Evolutionary conservation across 2,797 vertebrate species (phyloP), one percentile per base, ranked within the genome.

Genomic region (Yasuhikotakia modesta): DNA sequence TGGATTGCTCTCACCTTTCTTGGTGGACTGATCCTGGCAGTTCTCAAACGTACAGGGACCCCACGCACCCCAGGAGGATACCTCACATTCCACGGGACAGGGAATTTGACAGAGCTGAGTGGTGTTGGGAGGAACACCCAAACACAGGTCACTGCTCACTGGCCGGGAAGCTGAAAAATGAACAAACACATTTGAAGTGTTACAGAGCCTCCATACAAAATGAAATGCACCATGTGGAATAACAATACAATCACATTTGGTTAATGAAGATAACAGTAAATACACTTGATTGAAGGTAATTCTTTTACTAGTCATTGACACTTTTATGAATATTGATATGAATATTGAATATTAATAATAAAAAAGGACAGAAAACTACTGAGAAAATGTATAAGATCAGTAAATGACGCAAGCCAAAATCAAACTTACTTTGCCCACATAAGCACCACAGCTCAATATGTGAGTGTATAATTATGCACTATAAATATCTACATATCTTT

Each of bases 21-120:
- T 99, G 48, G 94, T 92, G 78, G 94, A 92, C 82, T 95, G 95
- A 58, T 98, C 96, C 78, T 94, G 93, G 86, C 97, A 99, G 84
- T 91, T 98, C 89, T 99, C 97, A 50, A 92, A 95, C 70, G 96
- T 97, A 82, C 97, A 99, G 0, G 96, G 96, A 80, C 97, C 96
- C 97, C 97, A 99, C 19, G 95, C 95, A 1, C 94, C 94, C 97
- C 97, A 99, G 0, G 91, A 85, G 0, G 97, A 99, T 63, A 98
- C 95, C 69, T 96, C 94, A 70, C 97, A 99, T 79, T 97, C 96
- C 10, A 93, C 89, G 0, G 96, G 96, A 84, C 97, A 99, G 24
- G 93, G 93, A 24, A 97, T 94, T 19, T 98, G 96, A 84, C 97
- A 99, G 61, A 98, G 87, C 66, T 98, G 96, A 48, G 94, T 96